Evolutionary conservation across 2,888 invertebrate genomes (phyloP), one percentile per base, ranked within the genome.

Genomic region (Chrysotoxum bicinctum): DNA sequence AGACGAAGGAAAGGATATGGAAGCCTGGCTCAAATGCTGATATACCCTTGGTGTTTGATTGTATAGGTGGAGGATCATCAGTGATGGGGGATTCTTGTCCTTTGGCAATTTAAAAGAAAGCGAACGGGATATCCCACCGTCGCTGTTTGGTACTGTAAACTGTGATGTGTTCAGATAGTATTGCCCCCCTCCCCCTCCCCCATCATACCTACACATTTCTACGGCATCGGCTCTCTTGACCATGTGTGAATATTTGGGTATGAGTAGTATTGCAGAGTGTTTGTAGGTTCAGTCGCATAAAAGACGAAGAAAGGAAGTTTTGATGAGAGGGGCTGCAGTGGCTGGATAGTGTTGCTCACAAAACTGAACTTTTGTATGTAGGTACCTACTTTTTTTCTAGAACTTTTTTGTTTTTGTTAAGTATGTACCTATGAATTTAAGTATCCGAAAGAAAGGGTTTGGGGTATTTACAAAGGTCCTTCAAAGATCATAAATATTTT

Each of bases 81-180:
- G 43, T 23, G 35, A 37, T 50, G 76, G 68, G 79, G 73, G 80
- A 76, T 77, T 76, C 85, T 85, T 85, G 85, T 85, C 85, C 81
- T 76, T 81, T 85, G 76, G 85, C 85, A 81, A 85, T 85, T 85
- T 81, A 73, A 85, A 85, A 85, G 85, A 85, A 85, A 85, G 68
- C 85, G 64, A 76, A 81, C 77, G 56, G 81, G 16, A 80, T 84
- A 68, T 60, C 72, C 70, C 32, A 69, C 54, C 50, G 68, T 40
- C 68, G 62, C 16, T 64, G 30, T 32, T 45, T 73, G 74, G 73
- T 72, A 76, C 84, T 80, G 75, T 85, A 85, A 85, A 85, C 84
- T 81, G 81, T 76, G 85, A 85, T 80, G 73, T 77, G 52, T 73
- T 85, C 72, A 76, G 80, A 85, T 73, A 80, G 69, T 56, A 84